phyloP scores from a whole-genome alignment of 37 sponge, comb jelly and placozoan species.

The Ianthella basta region DNA sequence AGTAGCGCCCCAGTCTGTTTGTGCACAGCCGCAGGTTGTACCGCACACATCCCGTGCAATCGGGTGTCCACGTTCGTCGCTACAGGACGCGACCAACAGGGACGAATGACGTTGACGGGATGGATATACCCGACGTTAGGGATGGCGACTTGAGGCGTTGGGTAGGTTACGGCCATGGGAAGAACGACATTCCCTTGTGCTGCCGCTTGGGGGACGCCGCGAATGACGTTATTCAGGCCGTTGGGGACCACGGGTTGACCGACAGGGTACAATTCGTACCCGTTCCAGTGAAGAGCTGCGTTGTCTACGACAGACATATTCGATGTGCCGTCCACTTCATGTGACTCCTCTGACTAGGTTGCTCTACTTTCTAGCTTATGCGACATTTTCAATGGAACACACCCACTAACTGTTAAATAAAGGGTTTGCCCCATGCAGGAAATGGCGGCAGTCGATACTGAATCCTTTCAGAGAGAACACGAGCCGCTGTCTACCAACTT shows the following conservation, averaged over 20 bases:
- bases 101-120: neutral
- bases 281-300: neutral
- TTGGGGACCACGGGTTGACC: neutral
- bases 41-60: no score
- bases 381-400: neutral
- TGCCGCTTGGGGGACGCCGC: neutral
- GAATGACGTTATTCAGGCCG: neutral
- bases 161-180: conserved; percentile 15
- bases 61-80: neutral
- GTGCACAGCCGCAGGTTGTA: no score
- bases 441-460: neutral
- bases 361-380: neutral
- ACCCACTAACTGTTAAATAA: neutral
- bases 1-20: no score
- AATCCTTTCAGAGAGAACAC: neutral
- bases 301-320: conserved; percentile 22
- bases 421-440: conserved; percentile 7
- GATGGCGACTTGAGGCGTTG: conserved; percentile 8
- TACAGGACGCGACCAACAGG: conserved; percentile 8
- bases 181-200: neutral
- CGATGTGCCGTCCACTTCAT: neutral
- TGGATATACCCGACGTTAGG: neutral
- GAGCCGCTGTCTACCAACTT: conserved; percentile 30
- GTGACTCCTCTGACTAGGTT: neutral
- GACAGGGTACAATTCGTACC: neutral